Evolutionary conservation across 2,888 invertebrate genomes (phyloP), one percentile per base, ranked within the genome.

Genomic region (Agrotis puta): DNA sequence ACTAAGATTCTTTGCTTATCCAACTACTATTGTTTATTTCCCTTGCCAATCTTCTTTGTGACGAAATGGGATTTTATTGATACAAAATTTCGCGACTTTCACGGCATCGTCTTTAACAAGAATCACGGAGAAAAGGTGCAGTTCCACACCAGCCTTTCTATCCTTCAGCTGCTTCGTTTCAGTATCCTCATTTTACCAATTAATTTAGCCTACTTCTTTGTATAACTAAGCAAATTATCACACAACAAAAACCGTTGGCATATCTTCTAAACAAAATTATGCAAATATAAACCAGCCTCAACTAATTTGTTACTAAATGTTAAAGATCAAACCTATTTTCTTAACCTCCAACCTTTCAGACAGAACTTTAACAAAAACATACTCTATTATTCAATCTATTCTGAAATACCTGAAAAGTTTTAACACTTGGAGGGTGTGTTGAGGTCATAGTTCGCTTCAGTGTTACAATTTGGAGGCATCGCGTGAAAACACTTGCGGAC

Each of bases 401-500:
- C 62, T 63, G 50, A 54, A 81, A 81, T 58, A 57, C 33, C 64
- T 61, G 48, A 20, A 56, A 62, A 71, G 51, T 77, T 71, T 24
- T 20, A 65, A 58, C 51, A 54, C 47, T 65, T 24, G 16, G 53
- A 70, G 78, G 53, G 43, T 62, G 62, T 47, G 53, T 56, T 51
- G 82, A 81, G 82, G 79, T 79, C 78, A 72, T 50, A 64, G 67
- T 61, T 57, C 70, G 56, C 64, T 61, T 64, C 59, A 53, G 63
- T 56, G 59, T 69, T 53, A 51, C 54, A 66, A 58, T 72, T 77
- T 72, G 62, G 57, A 54, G 64, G 65, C 78, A 78, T 84, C 78
- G 79, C 85, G 85, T 82, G 85, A 51, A 81, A 59, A 53, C 64
- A 70, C 65, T 63, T 48, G 53, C 56, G 51, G 69, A 57, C 57